These are phyloP conservation scores for Aelia acuminata DNA, from an alignment of 2,888 invertebrate species.

Conservation along the genomic window DNA sequence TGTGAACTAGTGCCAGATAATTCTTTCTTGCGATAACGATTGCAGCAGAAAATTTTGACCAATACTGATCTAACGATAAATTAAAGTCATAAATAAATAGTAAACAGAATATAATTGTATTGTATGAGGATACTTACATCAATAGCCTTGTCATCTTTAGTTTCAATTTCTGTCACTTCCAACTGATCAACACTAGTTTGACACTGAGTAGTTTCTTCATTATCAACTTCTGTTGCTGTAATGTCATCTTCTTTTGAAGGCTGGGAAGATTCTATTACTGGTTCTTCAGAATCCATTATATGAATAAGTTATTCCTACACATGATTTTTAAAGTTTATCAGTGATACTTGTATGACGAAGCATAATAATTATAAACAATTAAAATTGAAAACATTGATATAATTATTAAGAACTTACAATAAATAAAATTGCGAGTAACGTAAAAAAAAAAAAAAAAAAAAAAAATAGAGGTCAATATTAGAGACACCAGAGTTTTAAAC, in stretches of 20 bases:
- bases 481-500: background rate
- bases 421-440: too few relatives aligned
- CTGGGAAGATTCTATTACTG: background rate
- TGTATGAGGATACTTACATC: background rate
- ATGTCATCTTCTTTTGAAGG: background rate
- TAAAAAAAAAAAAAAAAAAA: background rate
- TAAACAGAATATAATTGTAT: background rate
- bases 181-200: background rate
- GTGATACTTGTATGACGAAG: background rate
- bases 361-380: background rate
- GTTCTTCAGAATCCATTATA: background rate
- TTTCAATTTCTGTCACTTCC: background rate
- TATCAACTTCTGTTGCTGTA: background rate
- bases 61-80: background rate
- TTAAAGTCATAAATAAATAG: too few relatives aligned
- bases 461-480: background rate
- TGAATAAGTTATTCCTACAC: background rate
- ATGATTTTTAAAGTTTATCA: background rate
- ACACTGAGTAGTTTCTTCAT: background rate
- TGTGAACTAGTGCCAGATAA: too few relatives aligned
- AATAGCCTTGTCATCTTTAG: background rate
- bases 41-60: background rate
- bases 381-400: background rate
- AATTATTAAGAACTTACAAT: background rate
- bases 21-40: too few relatives aligned